Base-by-base conservation (phyloP, 2,797 vertebrate genomes). In the Picus viridis region DNA sequence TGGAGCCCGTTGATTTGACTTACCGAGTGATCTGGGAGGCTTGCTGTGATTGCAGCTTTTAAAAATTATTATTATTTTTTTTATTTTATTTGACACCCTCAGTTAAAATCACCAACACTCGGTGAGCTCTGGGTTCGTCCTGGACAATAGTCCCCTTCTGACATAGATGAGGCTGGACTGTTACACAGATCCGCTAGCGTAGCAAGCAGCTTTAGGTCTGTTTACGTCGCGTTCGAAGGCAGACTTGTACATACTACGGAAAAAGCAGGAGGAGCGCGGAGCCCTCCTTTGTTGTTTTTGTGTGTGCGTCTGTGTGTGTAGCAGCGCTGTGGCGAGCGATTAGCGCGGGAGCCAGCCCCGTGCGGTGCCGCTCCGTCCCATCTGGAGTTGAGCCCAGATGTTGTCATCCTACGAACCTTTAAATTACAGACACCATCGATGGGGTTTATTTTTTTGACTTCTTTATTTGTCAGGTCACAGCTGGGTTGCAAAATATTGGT, bases 301-400 rank as follows among this genome's bases (percentile, higher is more conserved):
- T 32, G 67, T 5, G 23, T 30, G 34, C n/a, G 39, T n/a, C 45
- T 27, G 34, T n/a, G 63, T 4, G 29, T 24, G 41, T 27, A 39
- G 79, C 83, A 5, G 51, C 59, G 34, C 59, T 11, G 23, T 12
- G 32, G 68, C 20, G 32, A 81, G 83, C 87, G 6, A 12, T 53
- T n/a, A n/a, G 57, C 30, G 51, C 62, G 26, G 71, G 65, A 76
- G 73, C 47, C 22, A 83, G 76, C 90, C 24, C 36, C 32, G 75
- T 51, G 49, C 56, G 12, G 26, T 14, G 88, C 82, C 34, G 59
- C 77, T 51, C 70, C 67, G 84, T 89, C 96, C 96, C 39, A 39
- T 51, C 93, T 93, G 97, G 95, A 97, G 94, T 76, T 75, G n/a
- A 62, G 88, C 96, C 97, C 97, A 95, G 96, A 78, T 93, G 90